phyloP scores from a whole-genome alignment of 2,113 vertebrate genomes.

The Phyllopteryx taeniolatus region DNA sequence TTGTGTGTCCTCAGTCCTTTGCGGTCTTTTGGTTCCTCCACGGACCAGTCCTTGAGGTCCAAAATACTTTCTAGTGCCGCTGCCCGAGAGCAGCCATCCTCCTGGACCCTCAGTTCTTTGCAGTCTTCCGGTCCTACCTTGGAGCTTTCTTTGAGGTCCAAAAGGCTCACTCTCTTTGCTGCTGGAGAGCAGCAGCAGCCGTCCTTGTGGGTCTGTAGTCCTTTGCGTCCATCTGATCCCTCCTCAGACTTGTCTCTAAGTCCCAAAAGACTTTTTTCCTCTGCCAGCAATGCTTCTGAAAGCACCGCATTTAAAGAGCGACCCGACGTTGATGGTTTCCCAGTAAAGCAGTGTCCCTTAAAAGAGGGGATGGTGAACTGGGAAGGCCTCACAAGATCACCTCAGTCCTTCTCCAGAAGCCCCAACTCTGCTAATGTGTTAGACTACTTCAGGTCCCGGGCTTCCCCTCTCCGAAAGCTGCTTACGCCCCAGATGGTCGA shows the following conservation, averaged over 20 bases:
- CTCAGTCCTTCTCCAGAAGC: conserved; percentile 23
- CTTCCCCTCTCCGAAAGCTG: conserved; percentile 9
- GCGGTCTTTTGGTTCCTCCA: background rate
- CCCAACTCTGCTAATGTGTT: background rate
- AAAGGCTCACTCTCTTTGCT: conserved; percentile 12
- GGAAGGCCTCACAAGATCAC: conserved; percentile 25
- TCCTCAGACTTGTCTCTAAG: background rate
- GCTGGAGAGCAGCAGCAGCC: conserved; percentile 8
- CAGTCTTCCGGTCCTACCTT: background rate
- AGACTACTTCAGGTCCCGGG: conserved; percentile 12
- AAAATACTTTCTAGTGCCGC: background rate
- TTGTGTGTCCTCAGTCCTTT: background rate
- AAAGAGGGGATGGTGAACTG: conserved; percentile 12
- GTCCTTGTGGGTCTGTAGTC: background rate
- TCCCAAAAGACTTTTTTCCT: background rate
- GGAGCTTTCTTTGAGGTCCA: background rate
- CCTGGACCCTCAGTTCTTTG: background rate
- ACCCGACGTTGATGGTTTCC: conserved; percentile 16
- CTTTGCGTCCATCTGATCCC: background rate
- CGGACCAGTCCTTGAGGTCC: background rate
- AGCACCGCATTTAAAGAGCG: background rate
- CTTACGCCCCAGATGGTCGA: background rate
- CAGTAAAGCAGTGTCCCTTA: conserved; percentile 41
- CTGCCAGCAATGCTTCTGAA: background rate
- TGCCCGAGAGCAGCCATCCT: background rate